Evolutionary conservation across 2,113 vertebrate species (phyloP).

Genomic region (Dermatemys mawii): DNA sequence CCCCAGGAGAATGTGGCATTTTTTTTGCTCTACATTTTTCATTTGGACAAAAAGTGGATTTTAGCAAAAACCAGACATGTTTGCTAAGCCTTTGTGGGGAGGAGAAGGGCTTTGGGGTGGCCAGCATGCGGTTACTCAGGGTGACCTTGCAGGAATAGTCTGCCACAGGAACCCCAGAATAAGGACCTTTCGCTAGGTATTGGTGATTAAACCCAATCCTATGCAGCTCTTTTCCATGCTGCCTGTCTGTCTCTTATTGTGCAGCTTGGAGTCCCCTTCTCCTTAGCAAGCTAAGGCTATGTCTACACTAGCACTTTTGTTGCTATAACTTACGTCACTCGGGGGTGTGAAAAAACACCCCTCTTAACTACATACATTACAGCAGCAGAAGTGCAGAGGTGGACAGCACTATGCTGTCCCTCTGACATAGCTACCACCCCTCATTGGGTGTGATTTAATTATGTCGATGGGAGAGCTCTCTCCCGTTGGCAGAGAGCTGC

Average conservation of each 20-base stretch:
- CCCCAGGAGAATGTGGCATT: conserved; percentile 6
- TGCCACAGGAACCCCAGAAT: not conserved
- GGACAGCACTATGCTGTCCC: too few relatives aligned
- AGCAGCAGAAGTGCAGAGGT: too few relatives aligned
- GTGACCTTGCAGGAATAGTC: not conserved
- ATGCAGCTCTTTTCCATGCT: not conserved
- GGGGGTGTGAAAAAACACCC: too few relatives aligned
- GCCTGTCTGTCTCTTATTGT: not conserved
- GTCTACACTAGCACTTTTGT: too few relatives aligned
- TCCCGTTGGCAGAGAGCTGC: too few relatives aligned
- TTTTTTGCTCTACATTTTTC: conserved; percentile 34
- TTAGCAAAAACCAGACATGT: not conserved
- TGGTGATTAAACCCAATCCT: not conserved
- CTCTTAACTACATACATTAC: too few relatives aligned
- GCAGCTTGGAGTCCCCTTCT: not conserved
- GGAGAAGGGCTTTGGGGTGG: not conserved
- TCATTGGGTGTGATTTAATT: too few relatives aligned
- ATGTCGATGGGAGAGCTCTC: too few relatives aligned
- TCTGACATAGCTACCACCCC: too few relatives aligned
- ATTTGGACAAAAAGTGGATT: conserved; percentile 36
- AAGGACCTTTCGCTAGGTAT: not conserved
- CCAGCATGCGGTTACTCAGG: not conserved
- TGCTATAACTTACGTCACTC: too few relatives aligned
- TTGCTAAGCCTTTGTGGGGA: not conserved
- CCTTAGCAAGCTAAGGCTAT: not conserved